Conservation (phyloP, 2,113 vertebrate species). For the Triplophysa tibetana region DNA sequence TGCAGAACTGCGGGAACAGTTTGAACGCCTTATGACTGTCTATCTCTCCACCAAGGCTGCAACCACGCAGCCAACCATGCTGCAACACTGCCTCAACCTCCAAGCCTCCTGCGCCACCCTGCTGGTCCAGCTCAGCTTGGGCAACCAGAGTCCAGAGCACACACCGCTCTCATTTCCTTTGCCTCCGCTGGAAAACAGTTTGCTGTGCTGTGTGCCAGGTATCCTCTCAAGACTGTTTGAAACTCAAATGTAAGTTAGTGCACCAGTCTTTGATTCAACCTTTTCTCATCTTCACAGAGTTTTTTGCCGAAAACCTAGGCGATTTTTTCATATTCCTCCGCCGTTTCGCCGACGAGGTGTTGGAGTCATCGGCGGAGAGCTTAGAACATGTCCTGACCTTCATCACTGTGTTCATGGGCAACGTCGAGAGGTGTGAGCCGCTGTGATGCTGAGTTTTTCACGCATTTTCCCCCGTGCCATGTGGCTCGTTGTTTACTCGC, state of each 20-base stretch:
- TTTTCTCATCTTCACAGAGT: slow-evolving; percentile 75
- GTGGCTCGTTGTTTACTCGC: background rate
- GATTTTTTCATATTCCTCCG: slow-evolving; percentile 97
- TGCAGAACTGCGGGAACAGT: slow-evolving; percentile 92
- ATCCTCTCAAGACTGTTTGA: slow-evolving; percentile 10
- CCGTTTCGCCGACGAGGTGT: slow-evolving; percentile 90
- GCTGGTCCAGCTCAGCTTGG: slow-evolving; percentile 87
- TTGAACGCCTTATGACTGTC: slow-evolving; percentile 94
- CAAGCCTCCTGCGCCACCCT: slow-evolving; percentile 92
- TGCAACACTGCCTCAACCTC: slow-evolving; percentile 93
- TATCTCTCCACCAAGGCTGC: slow-evolving; percentile 96
- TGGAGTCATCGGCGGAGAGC: slow-evolving; percentile 89
- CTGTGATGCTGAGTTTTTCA: slow-evolving; percentile 16
- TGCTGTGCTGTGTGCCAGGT: slow-evolving; percentile 92
- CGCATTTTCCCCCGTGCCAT: background rate
- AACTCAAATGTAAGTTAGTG: too few species aligned
- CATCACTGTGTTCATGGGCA: slow-evolving; percentile 93
- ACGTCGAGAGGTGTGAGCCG: slow-evolving; percentile 83
- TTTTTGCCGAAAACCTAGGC: slow-evolving; percentile 95
- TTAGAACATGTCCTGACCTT: slow-evolving; percentile 92
- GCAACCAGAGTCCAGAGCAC: slow-evolving; percentile 83
- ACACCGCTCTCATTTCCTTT: slow-evolving; percentile 85
- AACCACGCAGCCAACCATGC: slow-evolving; percentile 88
- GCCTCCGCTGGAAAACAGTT: slow-evolving; percentile 75
- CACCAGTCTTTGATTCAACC: background rate